Percentiles rank a stretch among this genome's conserved stretches.
phyloP scores from a whole-genome alignment of 2,797 vertebrate species.

The Poeciliopsis presidionis region DNA sequence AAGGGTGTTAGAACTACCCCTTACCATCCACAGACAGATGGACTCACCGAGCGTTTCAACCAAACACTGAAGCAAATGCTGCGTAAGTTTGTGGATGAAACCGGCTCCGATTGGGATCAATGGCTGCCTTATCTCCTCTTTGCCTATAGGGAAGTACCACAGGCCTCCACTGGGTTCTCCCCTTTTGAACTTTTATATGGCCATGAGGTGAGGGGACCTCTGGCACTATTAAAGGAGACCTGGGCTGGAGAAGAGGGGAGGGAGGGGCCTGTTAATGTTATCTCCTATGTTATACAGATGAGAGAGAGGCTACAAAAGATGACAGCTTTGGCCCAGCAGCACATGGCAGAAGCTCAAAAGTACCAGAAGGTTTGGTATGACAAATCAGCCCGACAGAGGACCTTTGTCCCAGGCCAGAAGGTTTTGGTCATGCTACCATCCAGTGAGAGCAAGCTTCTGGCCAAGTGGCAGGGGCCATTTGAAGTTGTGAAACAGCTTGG shows the following conservation, averaged over 20 bases:
- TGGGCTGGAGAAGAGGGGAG: background rate
- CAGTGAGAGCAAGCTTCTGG: background rate
- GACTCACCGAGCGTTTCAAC: background rate
- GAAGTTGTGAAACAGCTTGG: background rate
- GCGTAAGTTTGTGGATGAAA: constrained; percentile 1
- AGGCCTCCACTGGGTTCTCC: background rate
- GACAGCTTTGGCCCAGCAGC: background rate
- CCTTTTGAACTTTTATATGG: background rate
- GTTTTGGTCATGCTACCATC: background rate
- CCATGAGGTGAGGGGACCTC: background rate
- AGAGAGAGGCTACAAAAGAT: constrained; percentile 7
- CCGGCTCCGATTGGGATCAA: background rate
- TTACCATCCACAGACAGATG: constrained; percentile 1
- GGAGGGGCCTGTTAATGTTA: background rate
- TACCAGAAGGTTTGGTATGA: background rate
- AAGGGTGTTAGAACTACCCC: too few species aligned
- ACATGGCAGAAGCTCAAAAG: background rate
- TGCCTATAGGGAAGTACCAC: background rate
- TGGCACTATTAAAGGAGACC: background rate
- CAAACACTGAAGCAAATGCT: constrained; percentile 16
- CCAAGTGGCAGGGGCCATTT: background rate
- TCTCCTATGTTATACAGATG: constrained; percentile 4
- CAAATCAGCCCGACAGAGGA: background rate
- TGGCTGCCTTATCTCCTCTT: constrained; percentile 15
- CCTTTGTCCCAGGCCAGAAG: background rate